Base-by-base conservation (phyloP, 2,888 invertebrate genomes). In the Tenthredo distinguenda region DNA sequence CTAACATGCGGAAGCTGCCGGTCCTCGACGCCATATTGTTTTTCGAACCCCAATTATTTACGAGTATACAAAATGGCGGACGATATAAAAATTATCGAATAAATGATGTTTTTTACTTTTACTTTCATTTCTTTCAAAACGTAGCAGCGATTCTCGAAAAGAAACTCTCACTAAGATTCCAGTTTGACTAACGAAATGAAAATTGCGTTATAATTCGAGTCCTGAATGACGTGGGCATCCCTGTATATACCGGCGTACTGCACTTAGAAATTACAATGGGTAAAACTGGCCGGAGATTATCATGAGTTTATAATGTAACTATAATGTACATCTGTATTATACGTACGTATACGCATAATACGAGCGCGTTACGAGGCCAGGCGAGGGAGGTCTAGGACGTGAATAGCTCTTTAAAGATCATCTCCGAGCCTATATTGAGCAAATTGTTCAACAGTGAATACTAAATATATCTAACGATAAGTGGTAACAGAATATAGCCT, bases 261-360 rank as follows among this genome's bases (percentile, higher is more conserved):
- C 71, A 71, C 7, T 71, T n/a, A 71, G 18, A 71, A 71, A 71
- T 71, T 72, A 72, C 15, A n/a, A 72, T 37, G 43, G 43, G 43
- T 43, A 74, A 3, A 43, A 12, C 72, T 74, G 21, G 43, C 21
- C 72, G 40, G 4, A 26, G 72, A 74, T 74, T 21, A 74, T 74
- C 72, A 74, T 74, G 72, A 74, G 72, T 74, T 74, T 74, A 74
- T 74, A 74, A 74, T 74, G 72, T 43, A 37, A 74, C 72, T 74
- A 74, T 74, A 74, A 74, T 74, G 9, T 7, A 12, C 3, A 15
- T 47, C 0, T n/a, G 10, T 62, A 21, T 3, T 31, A 10, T 72
- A 40, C 9, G 3, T 40, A 71, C 12, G 68, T n/a, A 15, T 6
- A 71, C 34, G 15, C 3, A 12, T 18, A 31, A 71, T 9, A 26